Evolutionary conservation across 2,888 invertebrate genomes (phyloP), one percentile per base, ranked within the genome.

Genomic region (Heteromurus nitidus): DNA sequence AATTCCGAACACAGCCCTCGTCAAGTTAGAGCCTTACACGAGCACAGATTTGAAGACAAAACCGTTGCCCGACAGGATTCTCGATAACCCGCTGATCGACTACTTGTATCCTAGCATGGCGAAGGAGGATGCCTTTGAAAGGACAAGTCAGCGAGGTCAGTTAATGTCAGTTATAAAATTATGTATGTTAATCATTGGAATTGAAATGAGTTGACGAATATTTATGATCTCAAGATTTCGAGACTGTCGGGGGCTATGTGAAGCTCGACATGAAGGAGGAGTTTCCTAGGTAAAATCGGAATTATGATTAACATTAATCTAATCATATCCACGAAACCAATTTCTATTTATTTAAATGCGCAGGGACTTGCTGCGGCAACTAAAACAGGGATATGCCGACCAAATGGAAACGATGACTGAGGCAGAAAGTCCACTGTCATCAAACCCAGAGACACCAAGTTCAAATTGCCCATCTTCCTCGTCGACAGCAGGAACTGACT

Each of bases 61-160:
- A 16, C n/a, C 82, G 5, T 26, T 82, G 2, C 72, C 47, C 18
- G 73, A 82, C 22, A 24, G 82, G 30, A 79, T 82, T 47, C 18
- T 79, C 18, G 31, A 70, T 1, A 55, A 18, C 9, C n/a, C 28
- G 11, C 16, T 30, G 26, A 36, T 77, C 11, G 26, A 44, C 1
- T 68, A 62, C 28, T 50, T 82, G 42, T 77, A 77, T 30, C 82
- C 73, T 11, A 58, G 68, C n/a, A 68, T 60, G n/a, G 13, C 18
- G 3, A 82, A 77, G 26, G 60, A 58, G 3, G 11, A 62, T 5
- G 79, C 73, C 1, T 82, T 82, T 55, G 36, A 42, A 1, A 53
- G 47, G 64, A 44, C 55, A 5, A 24, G 1, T 11, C 11, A 2
- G 2, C 22, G 26, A 28, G 16, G 58, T 58, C 1, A 28, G 58